Evolutionary conservation across 2,797 vertebrate genomes (phyloP), one percentile per base, ranked within the genome.

Genomic region (Yasuhikotakia modesta): DNA sequence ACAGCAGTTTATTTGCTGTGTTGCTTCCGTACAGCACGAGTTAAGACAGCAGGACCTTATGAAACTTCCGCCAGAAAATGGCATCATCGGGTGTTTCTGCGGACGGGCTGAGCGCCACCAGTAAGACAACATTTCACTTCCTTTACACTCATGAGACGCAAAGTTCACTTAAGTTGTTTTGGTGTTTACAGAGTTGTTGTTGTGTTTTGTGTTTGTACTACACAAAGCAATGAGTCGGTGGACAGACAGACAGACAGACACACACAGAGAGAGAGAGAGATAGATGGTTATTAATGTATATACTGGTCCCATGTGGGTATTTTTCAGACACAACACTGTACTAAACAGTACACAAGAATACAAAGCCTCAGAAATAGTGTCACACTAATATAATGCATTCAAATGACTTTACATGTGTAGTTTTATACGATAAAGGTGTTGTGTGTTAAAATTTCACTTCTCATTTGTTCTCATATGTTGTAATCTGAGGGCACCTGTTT

Each of bases 31-130:
- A n/a, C n/a, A 64, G 14, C 46, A 53, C 58, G 60, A 78, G 50
- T 8, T 70, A 75, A 67, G 58, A 57, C 64, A 81, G 75, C 81
- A 66, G 35, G 78, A 53, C 14, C 73, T 27, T 61, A 78, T 81
- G 72, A 75, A 64, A 82, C 76, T 65, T 71, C 22, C 53, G 81
- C 70, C 70, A 84, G 84, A 89, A 88, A 86, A 94, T 94, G 93
- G 93, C 93, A 87, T 90, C 92, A 87, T 91, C 92, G 71, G 88
- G 86, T 76, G 88, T 90, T 65, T 84, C 90, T 68, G 84, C 87
- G 4, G 91, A 88, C 79, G 85, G 89, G 60, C 81, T 83, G 78
- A 87, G 79, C 81, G 81, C 84, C 10, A 67, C 82, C 81, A 88
- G 87, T 64, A 90, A 90, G 87, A 65, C 2, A 73, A 17, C 17